Evolutionary conservation across 2,113 vertebrate species (phyloP).

Genomic region (Nothoprocta perdicaria): DNA sequence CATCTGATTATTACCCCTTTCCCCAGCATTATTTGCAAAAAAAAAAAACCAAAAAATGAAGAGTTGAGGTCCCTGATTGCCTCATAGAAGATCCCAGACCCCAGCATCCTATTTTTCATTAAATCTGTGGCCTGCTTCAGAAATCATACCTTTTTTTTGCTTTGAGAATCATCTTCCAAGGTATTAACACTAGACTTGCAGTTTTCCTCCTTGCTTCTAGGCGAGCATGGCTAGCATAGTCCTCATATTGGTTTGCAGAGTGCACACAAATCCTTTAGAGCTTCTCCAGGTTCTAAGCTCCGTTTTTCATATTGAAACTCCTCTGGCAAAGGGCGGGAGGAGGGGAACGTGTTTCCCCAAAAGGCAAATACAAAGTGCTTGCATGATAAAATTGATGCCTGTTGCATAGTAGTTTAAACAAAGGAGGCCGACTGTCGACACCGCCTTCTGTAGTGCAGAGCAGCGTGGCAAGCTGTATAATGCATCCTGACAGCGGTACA

Average conservation of each 20-base stretch:
- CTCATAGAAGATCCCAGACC: background rate
- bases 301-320: background rate
- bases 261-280: background rate
- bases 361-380: constrained; percentile 25
- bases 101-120: background rate
- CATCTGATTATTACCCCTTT: background rate
- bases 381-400: constrained; percentile 28
- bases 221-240: constrained; percentile 20
- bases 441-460: constrained; percentile 41
- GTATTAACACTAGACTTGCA: constrained; percentile 27
- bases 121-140: background rate
- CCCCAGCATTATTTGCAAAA: background rate
- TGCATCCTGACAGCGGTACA: constrained; percentile 53
- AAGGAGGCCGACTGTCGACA: constrained; percentile 26
- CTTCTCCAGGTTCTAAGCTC: background rate
- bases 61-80: background rate
- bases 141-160: background rate
- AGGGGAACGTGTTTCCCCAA: background rate
- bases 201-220: constrained; percentile 34
- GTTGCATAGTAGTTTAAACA: constrained; percentile 39
- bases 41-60: background rate
- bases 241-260: constrained; percentile 13
- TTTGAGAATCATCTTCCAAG: constrained; percentile 6
- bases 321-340: background rate
- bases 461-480: constrained; percentile 52